A percentile compares a stretch with the other conserved stretches of the same genome.
phyloP scores from a whole-genome alignment of 2,888 invertebrate species.

The Pheosia tremula region DNA sequence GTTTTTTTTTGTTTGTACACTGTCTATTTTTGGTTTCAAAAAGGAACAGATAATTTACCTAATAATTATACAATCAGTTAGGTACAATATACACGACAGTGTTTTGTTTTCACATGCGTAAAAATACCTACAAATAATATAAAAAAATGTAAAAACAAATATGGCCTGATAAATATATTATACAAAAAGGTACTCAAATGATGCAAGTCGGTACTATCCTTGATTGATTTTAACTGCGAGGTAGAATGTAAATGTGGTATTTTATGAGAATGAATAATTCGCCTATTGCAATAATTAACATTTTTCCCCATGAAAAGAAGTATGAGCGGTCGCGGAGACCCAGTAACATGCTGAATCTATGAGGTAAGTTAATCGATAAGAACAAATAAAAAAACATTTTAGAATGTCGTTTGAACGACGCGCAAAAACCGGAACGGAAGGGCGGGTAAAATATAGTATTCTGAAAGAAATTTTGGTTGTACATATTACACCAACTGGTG shows the following conservation, averaged over 20 bases:
- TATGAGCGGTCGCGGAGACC: too few species aligned
- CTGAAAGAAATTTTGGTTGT: too few species aligned
- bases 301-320: too few species aligned
- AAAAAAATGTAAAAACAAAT: conserved; percentile 6
- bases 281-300: too few species aligned
- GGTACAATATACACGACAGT: conserved; percentile 23
- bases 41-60: conserved; percentile 47
- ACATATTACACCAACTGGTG: too few species aligned
- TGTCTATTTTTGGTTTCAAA: conserved; percentile 56
- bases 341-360: too few species aligned
- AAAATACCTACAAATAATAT: background rate
- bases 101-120: conserved; percentile 11
- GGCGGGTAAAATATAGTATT: too few species aligned
- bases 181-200: conserved; percentile 5
- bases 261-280: conserved; percentile 17
- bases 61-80: conserved; percentile 26
- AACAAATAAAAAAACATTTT: too few species aligned
- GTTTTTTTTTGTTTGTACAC: conserved; percentile 37
- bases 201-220: conserved; percentile 8
- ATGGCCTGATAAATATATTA: conserved; percentile 14
- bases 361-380: too few species aligned
- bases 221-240: conserved; percentile 18
- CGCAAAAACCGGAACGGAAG: too few species aligned
- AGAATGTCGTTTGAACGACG: too few species aligned
- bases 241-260: conserved; percentile 22